Evolutionary conservation across 1,140 invertebrate species (phyloP).

Genomic region (Cotesia chilonis): DNA sequence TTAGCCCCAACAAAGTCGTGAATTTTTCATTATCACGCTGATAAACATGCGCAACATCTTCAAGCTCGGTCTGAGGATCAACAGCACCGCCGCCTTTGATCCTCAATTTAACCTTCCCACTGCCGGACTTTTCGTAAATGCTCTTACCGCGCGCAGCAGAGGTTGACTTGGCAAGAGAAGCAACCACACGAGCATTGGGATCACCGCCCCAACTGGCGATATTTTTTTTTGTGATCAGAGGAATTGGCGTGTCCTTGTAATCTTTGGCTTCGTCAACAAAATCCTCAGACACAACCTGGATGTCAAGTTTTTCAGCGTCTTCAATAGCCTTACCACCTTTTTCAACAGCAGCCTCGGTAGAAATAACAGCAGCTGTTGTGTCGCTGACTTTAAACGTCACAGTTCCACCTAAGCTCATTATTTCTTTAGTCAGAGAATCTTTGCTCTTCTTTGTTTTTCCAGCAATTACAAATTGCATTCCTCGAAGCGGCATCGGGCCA

Average conservation of each 20-base stretch:
- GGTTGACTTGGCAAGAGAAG: constrained; percentile 46
- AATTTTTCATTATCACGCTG: constrained; percentile 72
- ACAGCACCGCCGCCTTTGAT: constrained; percentile 89
- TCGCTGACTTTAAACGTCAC: constrained; percentile 73
- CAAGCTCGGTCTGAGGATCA: constrained; percentile 88
- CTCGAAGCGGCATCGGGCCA: constrained; percentile 74
- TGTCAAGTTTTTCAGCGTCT: constrained; percentile 73
- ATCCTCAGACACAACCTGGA: constrained; percentile 81
- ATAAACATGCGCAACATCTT: constrained; percentile 84
- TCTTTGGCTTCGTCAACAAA: constrained; percentile 78
- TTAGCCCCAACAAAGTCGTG: constrained; percentile 81
- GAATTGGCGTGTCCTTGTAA: constrained; percentile 67
- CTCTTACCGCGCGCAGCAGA: constrained; percentile 70
- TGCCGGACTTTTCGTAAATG: constrained; percentile 72
- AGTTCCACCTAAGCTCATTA: constrained; percentile 80
- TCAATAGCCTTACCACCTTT: constrained; percentile 74
- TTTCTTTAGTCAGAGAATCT: constrained; percentile 73
- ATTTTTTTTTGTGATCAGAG: constrained; percentile 75
- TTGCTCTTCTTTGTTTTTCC: constrained; percentile 71
- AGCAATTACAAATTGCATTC: constrained; percentile 81
- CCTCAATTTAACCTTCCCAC: constrained; percentile 77
- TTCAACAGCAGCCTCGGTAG: constrained; percentile 75
- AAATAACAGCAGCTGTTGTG: constrained; percentile 79
- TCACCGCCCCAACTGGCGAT: constrained; percentile 87
- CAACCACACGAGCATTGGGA: constrained; percentile 68